These are phyloP conservation scores for Platalea minor DNA, from an alignment of 2,797 vertebrate species.

Conservation along the genomic window DNA sequence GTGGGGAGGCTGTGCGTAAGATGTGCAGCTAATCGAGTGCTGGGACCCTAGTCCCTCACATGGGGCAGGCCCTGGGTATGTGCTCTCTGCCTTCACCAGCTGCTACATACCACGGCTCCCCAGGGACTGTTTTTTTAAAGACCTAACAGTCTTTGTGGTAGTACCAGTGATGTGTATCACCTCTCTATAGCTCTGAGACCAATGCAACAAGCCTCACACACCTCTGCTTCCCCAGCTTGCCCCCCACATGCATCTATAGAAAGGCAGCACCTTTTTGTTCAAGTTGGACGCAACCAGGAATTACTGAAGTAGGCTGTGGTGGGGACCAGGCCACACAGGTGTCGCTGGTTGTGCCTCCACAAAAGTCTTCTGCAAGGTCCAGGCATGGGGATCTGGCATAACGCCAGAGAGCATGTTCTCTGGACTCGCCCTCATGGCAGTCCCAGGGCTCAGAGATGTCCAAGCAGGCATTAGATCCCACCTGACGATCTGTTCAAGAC, in stretches of 20 bases:
- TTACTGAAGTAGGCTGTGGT: neutral
- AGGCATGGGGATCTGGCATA: neutral
- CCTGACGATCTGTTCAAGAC: neutral
- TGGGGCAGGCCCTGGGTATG: neutral
- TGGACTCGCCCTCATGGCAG: neutral
- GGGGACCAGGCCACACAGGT: neutral
- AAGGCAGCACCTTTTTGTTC: neutral
- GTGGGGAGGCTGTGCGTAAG: neutral
- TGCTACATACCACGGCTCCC: neutral
- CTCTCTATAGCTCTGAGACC: neutral
- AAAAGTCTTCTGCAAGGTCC: neutral
- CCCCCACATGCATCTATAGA: neutral
- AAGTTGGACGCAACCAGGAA: neutral
- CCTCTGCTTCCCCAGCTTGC: neutral
- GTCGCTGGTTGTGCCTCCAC: neutral
- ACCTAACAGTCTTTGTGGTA: neutral
- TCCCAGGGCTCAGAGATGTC: neutral
- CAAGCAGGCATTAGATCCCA: neutral
- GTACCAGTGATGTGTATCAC: neutral
- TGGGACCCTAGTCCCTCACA: neutral
- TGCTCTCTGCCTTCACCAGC: neutral
- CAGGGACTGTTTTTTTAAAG: neutral
- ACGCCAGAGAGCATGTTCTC: neutral
- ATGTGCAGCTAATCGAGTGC: neutral
- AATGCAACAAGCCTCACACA: neutral